phyloP scores from a whole-genome alignment of 1,140 invertebrate species.

The Pseudomyrmex cubaensis region DNA sequence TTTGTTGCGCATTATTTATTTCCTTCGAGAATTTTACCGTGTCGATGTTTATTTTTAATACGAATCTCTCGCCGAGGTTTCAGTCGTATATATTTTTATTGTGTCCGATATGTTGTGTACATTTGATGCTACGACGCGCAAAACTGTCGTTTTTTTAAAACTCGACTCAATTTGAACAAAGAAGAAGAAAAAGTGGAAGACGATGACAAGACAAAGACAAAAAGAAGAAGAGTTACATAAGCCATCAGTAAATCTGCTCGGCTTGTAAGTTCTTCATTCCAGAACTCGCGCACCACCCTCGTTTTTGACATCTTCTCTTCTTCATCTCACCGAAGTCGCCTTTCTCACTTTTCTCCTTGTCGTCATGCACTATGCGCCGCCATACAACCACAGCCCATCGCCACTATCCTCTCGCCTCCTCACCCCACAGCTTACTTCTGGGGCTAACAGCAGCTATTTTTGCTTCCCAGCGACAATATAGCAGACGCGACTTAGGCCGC shows the following conservation, averaged over 20 bases:
- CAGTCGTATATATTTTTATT: not conserved
- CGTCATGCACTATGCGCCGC: constrained; percentile 8
- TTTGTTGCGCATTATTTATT: not conserved
- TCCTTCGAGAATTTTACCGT: not conserved
- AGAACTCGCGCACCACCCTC: constrained; percentile 46
- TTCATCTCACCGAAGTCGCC: constrained; percentile 22
- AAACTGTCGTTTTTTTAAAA: not conserved
- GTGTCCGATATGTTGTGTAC: not conserved
- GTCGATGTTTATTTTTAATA: constrained; percentile 25
- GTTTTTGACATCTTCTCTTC: not conserved
- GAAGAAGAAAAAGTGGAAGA: not conserved
- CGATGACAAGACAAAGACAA: not conserved
- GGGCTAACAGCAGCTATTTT: constrained; percentile 76
- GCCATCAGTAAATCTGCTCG: not conserved
- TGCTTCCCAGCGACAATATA: constrained; percentile 76
- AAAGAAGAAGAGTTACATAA: constrained; percentile 52
- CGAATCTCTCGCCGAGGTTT: not conserved
- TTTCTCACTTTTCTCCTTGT: constrained; percentile 49
- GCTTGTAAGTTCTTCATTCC: constrained; percentile 31
- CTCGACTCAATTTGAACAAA: not conserved
- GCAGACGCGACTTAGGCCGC: constrained; percentile 46
- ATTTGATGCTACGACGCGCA: not conserved
- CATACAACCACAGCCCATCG: constrained; percentile 28
- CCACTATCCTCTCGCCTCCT: constrained; percentile 49
- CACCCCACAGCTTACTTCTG: constrained; percentile 58